A percentile compares a stretch with the other conserved stretches of the same genome.
Evolutionary conservation across 1,140 invertebrate genomes (phyloP).

Genomic region (Bombyx mori): DNA sequence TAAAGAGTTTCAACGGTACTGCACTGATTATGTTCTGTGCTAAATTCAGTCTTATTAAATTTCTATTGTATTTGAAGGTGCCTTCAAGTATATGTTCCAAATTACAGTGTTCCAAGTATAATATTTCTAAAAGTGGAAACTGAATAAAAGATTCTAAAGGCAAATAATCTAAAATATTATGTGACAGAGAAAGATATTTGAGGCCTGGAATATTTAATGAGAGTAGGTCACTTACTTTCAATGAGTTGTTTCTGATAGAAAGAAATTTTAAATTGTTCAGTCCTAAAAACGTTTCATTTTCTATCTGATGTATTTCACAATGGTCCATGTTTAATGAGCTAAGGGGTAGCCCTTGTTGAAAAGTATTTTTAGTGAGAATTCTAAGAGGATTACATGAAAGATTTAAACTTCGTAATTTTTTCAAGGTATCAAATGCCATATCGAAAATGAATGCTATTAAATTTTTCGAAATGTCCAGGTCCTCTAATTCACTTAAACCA

Average conservation of each 20-base stretch:
- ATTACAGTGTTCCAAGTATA: conserved; percentile 60
- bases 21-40: conserved; percentile 60
- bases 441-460: conserved; percentile 75
- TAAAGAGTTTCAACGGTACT: conserved; percentile 44
- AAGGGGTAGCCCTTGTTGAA: conserved; percentile 75
- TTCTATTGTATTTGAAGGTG: conserved; percentile 53
- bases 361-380: conserved; percentile 74
- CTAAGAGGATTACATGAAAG: conserved; percentile 78
- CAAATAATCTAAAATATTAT: conserved; percentile 54
- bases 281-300: conserved; percentile 73
- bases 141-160: conserved; percentile 51
- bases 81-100: conserved; percentile 56
- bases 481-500: conserved; percentile 79
- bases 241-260: conserved; percentile 78
- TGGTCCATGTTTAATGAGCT: conserved; percentile 73
- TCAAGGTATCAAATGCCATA: conserved; percentile 75
- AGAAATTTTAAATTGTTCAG: conserved; percentile 74
- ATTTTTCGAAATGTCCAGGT: conserved; percentile 77
- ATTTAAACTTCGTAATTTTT: conserved; percentile 76
- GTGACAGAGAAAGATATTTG: conserved; percentile 55
- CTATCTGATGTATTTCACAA: conserved; percentile 73
- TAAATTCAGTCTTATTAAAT: conserved; percentile 52
- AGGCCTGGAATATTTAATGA: conserved; percentile 81
- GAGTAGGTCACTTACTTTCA: conserved; percentile 77
- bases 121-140: conserved; percentile 55